A percentile compares a stretch with the other conserved stretches of the same genome.
These are phyloP conservation scores for Mugil cephalus DNA, from an alignment of 2,113 vertebrate genomes.

Conservation along the genomic window DNA sequence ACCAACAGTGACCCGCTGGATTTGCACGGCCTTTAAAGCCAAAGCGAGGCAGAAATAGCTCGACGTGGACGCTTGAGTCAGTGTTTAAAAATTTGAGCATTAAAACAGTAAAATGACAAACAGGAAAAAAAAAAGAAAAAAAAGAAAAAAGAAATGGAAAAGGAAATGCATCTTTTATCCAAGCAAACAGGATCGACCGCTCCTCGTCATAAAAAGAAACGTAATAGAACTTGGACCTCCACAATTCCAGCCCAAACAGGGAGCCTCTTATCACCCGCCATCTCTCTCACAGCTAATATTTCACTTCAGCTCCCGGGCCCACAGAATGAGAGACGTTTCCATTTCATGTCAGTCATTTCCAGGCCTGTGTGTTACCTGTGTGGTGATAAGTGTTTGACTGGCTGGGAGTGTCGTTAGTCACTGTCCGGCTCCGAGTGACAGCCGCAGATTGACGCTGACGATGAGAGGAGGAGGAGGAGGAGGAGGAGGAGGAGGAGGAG, in stretches of 20 bases:
- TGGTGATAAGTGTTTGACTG: slow-evolving; percentile 85
- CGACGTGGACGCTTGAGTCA: slow-evolving; percentile 5
- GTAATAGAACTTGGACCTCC: slow-evolving; percentile 74
- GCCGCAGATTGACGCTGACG: slow-evolving; percentile 75
- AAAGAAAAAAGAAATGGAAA: neutral
- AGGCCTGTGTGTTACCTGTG: slow-evolving; percentile 81
- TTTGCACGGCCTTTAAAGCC: slow-evolving; percentile 12
- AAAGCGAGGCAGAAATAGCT: slow-evolving; percentile 22
- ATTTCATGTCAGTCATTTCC: slow-evolving; percentile 84
- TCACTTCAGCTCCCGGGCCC: slow-evolving; percentile 74
- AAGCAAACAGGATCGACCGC: slow-evolving; percentile 21
- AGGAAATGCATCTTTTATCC: slow-evolving; percentile 27
- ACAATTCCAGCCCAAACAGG: slow-evolving; percentile 72
- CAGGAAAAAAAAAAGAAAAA: neutral
- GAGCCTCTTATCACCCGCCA: slow-evolving; percentile 68
- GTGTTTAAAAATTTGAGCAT: neutral
- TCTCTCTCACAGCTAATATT: slow-evolving; percentile 82
- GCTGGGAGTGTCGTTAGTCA: slow-evolving; percentile 83
- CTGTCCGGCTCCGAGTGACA: slow-evolving; percentile 77
- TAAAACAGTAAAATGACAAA: neutral
- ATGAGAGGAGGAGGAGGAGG: slow-evolving; percentile 49
- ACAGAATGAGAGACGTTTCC: slow-evolving; percentile 82
- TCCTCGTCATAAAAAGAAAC: slow-evolving; percentile 55
- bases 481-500: slow-evolving; percentile 6
- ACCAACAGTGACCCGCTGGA: slow-evolving; percentile 43